Evolutionary conservation across 2,888 invertebrate genomes (phyloP), one percentile per base, ranked within the genome.

Genomic region (Pseudococcus viburni): DNA sequence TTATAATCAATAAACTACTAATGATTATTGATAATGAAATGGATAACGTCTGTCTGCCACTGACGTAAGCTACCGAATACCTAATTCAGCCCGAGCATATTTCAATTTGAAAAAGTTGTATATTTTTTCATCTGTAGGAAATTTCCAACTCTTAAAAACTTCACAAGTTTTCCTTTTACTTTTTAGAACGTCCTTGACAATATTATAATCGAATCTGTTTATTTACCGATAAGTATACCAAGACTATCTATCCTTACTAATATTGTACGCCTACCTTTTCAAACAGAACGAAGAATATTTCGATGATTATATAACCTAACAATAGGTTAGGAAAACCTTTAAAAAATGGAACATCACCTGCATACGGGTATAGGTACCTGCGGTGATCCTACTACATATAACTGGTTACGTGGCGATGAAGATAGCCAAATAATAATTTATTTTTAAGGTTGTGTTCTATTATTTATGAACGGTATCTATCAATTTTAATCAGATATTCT

Each of bases 311-410:
- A 59, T 59, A n/a, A n/a, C 8, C n/a, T 59, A 59, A 59, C 59
- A 59, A 59, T 59, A n/a, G 59, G 19, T 59, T 59, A 7, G 59
- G 15, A 59, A 59, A n/a, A 59, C n/a, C 17, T 59, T 59, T 59
- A n/a, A n/a, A 59, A 59, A n/a, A n/a, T 59, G 4, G n/a, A 59
- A 59, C 59, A n/a, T 59, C 59, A n/a, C 59, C 59, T 59, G 17
- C 59, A n/a, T 12, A 59, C n/a, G 59, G n/a, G 59, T 59, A 59
- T 59, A n/a, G n/a, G n/a, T n/a, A 59, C 59, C 59, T 59, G 59
- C 59, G n/a, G n/a, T 59, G n/a, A 59, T 1, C 59, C 19, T 17
- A 55, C 55, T n/a, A n/a, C 55, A n/a, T 42, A 42, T 5, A 9
- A 42, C 6, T 42, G 42, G 42, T 42, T 42, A 33, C 26, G 26